phyloP scores from a whole-genome alignment of 2,797 vertebrate genomes.

The Sparidentex hasta region DNA sequence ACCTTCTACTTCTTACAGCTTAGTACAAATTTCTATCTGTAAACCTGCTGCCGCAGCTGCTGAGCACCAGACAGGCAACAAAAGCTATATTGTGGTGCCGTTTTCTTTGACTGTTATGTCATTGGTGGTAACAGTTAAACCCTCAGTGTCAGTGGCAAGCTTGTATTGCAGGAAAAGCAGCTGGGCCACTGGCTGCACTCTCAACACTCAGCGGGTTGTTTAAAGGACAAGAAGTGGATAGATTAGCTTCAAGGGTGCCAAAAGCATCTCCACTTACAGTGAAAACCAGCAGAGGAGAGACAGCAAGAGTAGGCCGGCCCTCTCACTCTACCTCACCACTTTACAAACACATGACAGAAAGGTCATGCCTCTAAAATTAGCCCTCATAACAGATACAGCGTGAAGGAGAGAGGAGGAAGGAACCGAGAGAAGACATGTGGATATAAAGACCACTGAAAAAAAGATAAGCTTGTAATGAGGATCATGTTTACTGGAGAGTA shows the following conservation, averaged over 20 bases:
- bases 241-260: slow-evolving; percentile 61
- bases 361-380: slow-evolving; percentile 86
- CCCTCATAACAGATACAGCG: slow-evolving; percentile 43
- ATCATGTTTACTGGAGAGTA: neutral
- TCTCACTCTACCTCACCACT: slow-evolving; percentile 56
- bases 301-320: slow-evolving; percentile 27
- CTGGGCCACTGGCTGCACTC: neutral
- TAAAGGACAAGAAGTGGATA: slow-evolving; percentile 78
- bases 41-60: slow-evolving; percentile 8
- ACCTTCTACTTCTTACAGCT: neutral
- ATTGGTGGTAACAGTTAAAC: neutral
- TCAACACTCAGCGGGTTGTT: slow-evolving; percentile 2
- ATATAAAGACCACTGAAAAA: neutral
- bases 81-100: neutral
- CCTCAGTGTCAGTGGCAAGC: neutral
- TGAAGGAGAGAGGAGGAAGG: slow-evolving; percentile 29
- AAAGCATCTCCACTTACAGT: slow-evolving; percentile 75
- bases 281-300: slow-evolving; percentile 43
- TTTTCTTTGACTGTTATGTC: slow-evolving; percentile 1
- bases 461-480: neutral
- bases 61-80: neutral
- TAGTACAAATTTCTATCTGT: neutral
- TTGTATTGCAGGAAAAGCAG: slow-evolving; percentile 20
- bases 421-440: slow-evolving; percentile 1
- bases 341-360: slow-evolving; percentile 79